phyloP scores from a whole-genome alignment of 2,888 invertebrate genomes.

The Drosophila demipolita region DNA sequence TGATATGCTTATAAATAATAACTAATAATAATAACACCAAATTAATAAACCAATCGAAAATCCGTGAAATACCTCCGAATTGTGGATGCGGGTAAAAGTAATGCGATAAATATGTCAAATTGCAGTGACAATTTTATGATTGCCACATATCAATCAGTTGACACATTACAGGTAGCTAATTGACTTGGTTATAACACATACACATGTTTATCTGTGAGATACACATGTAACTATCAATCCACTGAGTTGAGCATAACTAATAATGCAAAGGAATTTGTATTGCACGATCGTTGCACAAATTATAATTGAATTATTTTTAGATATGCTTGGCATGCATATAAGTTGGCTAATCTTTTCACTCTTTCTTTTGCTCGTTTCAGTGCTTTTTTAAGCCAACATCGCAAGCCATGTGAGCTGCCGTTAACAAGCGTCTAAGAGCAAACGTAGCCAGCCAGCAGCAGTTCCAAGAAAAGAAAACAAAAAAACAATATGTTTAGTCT shows the following conservation, averaged over 20 bases:
- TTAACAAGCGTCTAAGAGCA: conserved; percentile 27
- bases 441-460: conserved; percentile 44
- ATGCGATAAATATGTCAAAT: conserved; percentile 42
- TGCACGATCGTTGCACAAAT: conserved; percentile 24
- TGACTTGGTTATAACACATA: conserved; percentile 40
- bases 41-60: neutral
- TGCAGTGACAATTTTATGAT: conserved; percentile 49
- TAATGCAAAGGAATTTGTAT: conserved; percentile 32
- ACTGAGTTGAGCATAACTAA: conserved; percentile 8
- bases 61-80: conserved; percentile 13
- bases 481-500: conserved; percentile 81
- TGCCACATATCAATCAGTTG: conserved; percentile 48
- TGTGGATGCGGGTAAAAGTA: conserved; percentile 26
- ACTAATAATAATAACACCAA: conserved; percentile 20
- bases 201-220: conserved; percentile 14
- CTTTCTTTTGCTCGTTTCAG: conserved; percentile 34
- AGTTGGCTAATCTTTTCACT: conserved; percentile 26
- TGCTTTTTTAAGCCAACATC: conserved; percentile 28
- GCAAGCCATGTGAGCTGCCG: conserved; percentile 47
- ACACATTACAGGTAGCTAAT: conserved; percentile 45
- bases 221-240: conserved; percentile 9
- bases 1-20: conserved; percentile 17
- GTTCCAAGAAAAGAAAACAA: neutral
- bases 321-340: neutral
- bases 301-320: conserved; percentile 25